Evolutionary conservation across 2,888 invertebrate genomes (phyloP).

Genomic region (Aleiodes alternator): DNA sequence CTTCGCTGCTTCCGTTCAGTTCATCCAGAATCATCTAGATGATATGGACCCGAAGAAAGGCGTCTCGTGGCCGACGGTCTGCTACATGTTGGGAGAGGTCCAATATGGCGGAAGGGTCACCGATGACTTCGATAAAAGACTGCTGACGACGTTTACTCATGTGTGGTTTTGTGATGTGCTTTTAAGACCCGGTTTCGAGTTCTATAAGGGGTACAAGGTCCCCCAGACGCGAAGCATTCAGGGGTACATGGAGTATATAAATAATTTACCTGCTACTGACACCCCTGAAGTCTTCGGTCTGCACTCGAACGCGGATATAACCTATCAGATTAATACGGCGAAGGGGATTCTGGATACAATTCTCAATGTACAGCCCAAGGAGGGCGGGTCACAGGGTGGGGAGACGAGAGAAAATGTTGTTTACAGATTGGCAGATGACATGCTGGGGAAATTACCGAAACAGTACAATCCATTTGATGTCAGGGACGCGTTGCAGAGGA

Average conservation of each 20-base stretch:
- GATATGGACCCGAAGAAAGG: slow-evolving; percentile 98
- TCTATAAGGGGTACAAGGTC: slow-evolving; percentile 94
- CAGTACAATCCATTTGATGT: slow-evolving; percentile 94
- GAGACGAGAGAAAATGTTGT: slow-evolving; percentile 96
- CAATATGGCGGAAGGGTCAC: slow-evolving; percentile 94
- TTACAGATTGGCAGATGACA: slow-evolving; percentile 93
- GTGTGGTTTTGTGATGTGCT: slow-evolving; percentile 97
- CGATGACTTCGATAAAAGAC: slow-evolving; percentile 96
- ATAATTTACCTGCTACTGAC: slow-evolving; percentile 88
- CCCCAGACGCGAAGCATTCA: slow-evolving; percentile 89
- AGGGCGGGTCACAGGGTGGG: slow-evolving; percentile 92
- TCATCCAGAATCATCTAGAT: slow-evolving; percentile 96
- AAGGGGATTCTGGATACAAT: slow-evolving; percentile 96
- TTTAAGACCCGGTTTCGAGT: slow-evolving; percentile 91
- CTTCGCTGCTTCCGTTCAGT: slow-evolving; percentile 96
- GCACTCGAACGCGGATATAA: slow-evolving; percentile 97
- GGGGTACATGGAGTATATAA: slow-evolving; percentile 91
- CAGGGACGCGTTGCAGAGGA: slow-evolving; percentile 89
- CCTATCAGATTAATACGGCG: slow-evolving; percentile 97
- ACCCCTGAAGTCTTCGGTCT: slow-evolving; percentile 98
- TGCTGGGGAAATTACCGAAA: slow-evolving; percentile 90
- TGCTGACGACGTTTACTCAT: slow-evolving; percentile 94
- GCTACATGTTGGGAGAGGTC: slow-evolving; percentile 97
- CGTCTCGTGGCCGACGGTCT: slow-evolving; percentile 97
- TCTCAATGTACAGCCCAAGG: slow-evolving; percentile 97